A percentile compares a stretch with the other conserved stretches of the same genome.
Evolutionary conservation across 2,113 vertebrate species (phyloP).

Genomic region (Choloepus hoffmanni): DNA sequence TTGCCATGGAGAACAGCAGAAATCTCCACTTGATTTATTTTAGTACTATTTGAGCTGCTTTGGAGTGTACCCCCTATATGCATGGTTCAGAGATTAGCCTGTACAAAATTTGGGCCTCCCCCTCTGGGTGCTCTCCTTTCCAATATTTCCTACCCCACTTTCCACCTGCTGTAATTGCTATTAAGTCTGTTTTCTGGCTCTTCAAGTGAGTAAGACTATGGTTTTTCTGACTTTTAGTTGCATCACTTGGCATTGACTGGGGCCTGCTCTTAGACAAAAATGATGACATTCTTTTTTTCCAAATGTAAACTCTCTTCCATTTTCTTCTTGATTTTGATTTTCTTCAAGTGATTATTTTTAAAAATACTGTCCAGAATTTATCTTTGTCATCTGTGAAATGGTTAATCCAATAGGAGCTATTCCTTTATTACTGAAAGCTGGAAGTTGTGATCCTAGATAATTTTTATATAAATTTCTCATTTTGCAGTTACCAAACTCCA

Average conservation of each 20-base stretch:
- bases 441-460: background rate
- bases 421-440: background rate
- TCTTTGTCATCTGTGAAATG: background rate
- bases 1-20: background rate
- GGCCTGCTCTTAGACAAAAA: background rate
- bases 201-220: background rate
- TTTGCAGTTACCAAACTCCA: background rate
- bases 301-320: background rate
- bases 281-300: background rate
- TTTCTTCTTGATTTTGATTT: background rate
- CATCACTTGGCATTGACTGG: background rate
- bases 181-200: background rate
- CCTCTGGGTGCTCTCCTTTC: background rate
- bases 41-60: background rate
- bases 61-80: background rate
- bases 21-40: background rate
- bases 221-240: background rate
- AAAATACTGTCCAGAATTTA: background rate
- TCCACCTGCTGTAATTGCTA: background rate
- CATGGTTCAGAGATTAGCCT: background rate
- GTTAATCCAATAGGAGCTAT: background rate
- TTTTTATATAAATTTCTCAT: slow-evolving; percentile 29
- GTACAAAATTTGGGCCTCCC: background rate
- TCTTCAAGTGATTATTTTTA: background rate
- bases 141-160: background rate